phyloP scores from a whole-genome alignment of 2,888 invertebrate genomes.

The Patella ulyssiponensis region DNA sequence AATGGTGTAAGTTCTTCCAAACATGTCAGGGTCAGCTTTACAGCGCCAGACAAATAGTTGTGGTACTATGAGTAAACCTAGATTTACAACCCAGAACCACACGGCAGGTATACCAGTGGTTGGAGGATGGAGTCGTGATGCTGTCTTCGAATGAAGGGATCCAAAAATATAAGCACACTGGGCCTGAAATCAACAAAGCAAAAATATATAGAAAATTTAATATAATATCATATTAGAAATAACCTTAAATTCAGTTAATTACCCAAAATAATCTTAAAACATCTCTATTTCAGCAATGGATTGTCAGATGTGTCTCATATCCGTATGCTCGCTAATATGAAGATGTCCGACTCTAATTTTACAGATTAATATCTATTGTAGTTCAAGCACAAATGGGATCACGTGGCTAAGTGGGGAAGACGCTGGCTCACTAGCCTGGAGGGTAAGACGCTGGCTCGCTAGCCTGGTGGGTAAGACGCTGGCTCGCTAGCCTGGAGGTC shows the following conservation, averaged over 20 bases:
- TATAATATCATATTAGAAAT: background rate
- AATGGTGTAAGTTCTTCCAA: slow-evolving; percentile 35
- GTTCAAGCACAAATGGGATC: too few relatives aligned
- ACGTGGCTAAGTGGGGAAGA: too few relatives aligned
- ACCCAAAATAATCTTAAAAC: too few relatives aligned
- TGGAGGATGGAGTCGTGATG: slow-evolving; percentile 42
- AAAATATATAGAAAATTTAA: background rate
- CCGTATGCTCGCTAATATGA: too few relatives aligned
- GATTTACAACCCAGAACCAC: slow-evolving; percentile 56
- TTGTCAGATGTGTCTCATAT: too few relatives aligned
- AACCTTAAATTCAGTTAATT: background rate
- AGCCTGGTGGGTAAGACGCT: too few relatives aligned
- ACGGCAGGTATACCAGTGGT: slow-evolving; percentile 34
- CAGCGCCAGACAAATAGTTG: slow-evolving; percentile 59
- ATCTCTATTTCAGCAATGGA: too few relatives aligned
- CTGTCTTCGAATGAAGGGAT: slow-evolving; percentile 56
- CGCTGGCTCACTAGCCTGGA: too few relatives aligned
- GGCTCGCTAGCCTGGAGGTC: too few relatives aligned
- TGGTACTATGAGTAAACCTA: slow-evolving; percentile 56
- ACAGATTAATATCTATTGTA: too few relatives aligned
- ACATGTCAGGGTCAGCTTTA: slow-evolving; percentile 31
- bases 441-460: too few relatives aligned
- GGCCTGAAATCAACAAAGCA: slow-evolving; percentile 44
- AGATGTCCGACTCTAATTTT: too few relatives aligned
- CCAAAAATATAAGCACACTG: slow-evolving; percentile 56